phyloP scores from a whole-genome alignment of 1,140 invertebrate species.

The Sarcophaga peregrina region DNA sequence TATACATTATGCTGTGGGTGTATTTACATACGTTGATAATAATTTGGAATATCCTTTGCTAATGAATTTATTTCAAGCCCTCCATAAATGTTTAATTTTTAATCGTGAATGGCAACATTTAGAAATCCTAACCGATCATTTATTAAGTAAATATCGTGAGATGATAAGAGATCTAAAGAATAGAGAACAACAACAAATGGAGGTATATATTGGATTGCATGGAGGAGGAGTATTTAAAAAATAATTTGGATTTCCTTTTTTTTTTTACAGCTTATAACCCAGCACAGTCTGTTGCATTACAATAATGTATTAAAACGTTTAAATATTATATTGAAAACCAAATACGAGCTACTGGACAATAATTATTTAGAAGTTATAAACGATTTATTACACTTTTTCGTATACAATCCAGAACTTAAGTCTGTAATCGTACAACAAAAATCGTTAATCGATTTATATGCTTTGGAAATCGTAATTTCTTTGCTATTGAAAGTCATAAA shows the following conservation, averaged over 20 bases:
- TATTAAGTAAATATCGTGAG: not conserved
- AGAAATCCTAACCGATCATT: constrained; percentile 14
- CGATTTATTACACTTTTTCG: not conserved
- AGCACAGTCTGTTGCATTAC: not conserved
- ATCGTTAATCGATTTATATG: constrained; percentile 17
- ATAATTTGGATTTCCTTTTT: not conserved
- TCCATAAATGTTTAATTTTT: constrained; percentile 9
- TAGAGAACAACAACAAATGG: not conserved
- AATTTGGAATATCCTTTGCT: constrained; percentile 31
- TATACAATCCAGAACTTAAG: not conserved
- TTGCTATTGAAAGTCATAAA: not conserved
- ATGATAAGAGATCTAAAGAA: constrained; percentile 2
- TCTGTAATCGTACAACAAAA: not conserved
- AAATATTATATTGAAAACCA: constrained; percentile 24
- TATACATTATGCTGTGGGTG: not conserved
- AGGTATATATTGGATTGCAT: not conserved
- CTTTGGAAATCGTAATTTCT: not conserved
- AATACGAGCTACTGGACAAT: constrained; percentile 12
- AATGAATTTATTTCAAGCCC: constrained; percentile 10
- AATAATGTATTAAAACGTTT: constrained; percentile 18
- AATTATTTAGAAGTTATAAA: not conserved
- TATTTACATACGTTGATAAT: not conserved
- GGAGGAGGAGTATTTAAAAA: no score
- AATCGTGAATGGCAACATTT: constrained; percentile 27
- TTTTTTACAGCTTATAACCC: not conserved